Evolutionary conservation across 2,888 invertebrate genomes (phyloP), one percentile per base, ranked within the genome.

Genomic region (Netelia fuscicornis): DNA sequence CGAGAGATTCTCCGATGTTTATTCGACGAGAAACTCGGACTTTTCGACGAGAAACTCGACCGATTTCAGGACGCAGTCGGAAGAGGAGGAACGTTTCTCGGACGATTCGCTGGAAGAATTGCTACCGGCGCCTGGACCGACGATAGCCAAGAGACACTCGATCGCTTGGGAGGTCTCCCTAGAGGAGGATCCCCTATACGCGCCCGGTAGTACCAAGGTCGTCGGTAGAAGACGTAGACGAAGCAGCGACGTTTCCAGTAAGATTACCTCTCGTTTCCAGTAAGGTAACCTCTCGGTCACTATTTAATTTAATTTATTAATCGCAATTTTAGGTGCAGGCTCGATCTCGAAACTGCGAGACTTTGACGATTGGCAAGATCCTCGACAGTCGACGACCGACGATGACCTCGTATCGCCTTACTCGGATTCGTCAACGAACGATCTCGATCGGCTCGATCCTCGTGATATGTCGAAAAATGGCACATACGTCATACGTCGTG

Each of bases 131-230:
- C 96, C 96, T 64, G 96, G 95, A 17, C 95, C 95, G 17, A 94
- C 95, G 64, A 93, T 94, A 42, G 81, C 86, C 13, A 97, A 97
- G 94, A 95, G 97, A 90, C 96, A 96, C 92, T 97, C 97, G 92
- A 97, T 97, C 89, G 97, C 97, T 86, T 97, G 98, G 97, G 97
- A 98, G 95, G 97, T 98, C 86, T 96, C 97, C 86, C 95, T 98
- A 90, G 95, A 95, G 80, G 96, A 96, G 92, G 96, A 96, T 92
- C 96, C 96, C 81, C 94, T 96, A 62, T 95, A 96, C 85, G 96
- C 96, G 65, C 97, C 97, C 64, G 97, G 96, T 74, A 96, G 96
- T 91, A 96, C 96, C 86, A 96, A 96, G 94, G 96, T 96, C 83
- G 94, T 94, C 30, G 94, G 92, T 10, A 92, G 94, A 76, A 92